These are phyloP conservation scores for Ictidomys tridecemlineatus DNA, from an alignment of 2,113 vertebrate species.

Conservation along the genomic window DNA sequence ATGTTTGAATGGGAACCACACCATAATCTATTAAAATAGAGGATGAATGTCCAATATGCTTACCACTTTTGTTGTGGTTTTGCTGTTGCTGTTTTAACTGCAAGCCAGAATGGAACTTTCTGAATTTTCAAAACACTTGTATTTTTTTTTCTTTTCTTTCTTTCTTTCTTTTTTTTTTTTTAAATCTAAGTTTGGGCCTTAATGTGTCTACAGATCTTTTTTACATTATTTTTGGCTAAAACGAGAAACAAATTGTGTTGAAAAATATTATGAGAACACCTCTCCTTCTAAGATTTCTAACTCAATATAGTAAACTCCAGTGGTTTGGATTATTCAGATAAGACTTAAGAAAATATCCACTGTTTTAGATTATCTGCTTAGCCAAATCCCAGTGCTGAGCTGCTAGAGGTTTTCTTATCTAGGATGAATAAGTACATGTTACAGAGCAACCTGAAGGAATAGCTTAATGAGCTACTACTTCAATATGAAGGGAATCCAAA, in stretches of 20 bases:
- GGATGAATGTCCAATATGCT: neutral
- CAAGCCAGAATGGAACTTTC: slow-evolving; percentile 25
- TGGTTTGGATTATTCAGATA: slow-evolving; percentile 69
- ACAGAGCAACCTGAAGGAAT: neutral
- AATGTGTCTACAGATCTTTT: slow-evolving; percentile 77
- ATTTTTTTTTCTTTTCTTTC: neutral
- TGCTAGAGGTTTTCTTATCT: slow-evolving; percentile 36
- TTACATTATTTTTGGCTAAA: slow-evolving; percentile 80
- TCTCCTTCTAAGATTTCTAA: slow-evolving; percentile 77
- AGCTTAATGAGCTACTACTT: neutral
- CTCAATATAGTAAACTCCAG: slow-evolving; percentile 51
- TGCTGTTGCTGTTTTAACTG: slow-evolving; percentile 33
- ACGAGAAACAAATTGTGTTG: slow-evolving; percentile 63
- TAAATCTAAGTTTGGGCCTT: slow-evolving; percentile 23
- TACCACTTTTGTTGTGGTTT: slow-evolving; percentile 42
- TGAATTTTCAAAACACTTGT: slow-evolving; percentile 59
- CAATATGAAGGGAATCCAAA: neutral
- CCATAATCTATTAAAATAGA: neutral
- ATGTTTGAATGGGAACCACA: neutral
- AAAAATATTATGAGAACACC: slow-evolving; percentile 80
- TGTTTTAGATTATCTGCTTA: slow-evolving; percentile 67
- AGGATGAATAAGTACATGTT: neutral
- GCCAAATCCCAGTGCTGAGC: neutral
- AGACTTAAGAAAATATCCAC: slow-evolving; percentile 63
- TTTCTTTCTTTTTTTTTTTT: neutral